Base-by-base conservation (phyloP, 1,140 invertebrate genomes). In the Megalopta genalis region DNA sequence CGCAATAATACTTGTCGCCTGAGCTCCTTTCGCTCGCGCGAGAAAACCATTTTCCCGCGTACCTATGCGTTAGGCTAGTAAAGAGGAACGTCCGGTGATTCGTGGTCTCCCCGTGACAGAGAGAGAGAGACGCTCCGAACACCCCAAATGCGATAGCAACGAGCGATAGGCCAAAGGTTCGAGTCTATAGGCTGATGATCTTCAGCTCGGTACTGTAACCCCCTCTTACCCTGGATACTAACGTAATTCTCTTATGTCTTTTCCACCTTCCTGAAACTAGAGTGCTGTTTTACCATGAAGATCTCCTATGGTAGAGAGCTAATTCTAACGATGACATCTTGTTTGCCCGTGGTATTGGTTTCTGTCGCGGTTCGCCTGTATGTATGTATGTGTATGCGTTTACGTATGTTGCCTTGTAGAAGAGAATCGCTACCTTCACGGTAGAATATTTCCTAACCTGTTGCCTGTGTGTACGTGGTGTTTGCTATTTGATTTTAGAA, bases 101-200 rank as follows among this genome's bases (percentile, higher is more conserved):
- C 57, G 18, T 72, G 62, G 64, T 66, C 82, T 82, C 57, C 67
- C 62, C 46, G 10, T 12, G 12, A 4, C 46, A 46, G 54, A 39
- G 83, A 16, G 60, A 25, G 23, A 63, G 72, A 63, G 60, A 68
- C 37, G 59, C 46, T 42, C 63, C 77, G 42, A 46, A 12, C 10
- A n/a, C 10, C 42, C 42, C 42, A 46, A 59, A 39, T n/a, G 39
- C n/a, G 57, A 54, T 57, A 57, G 54, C 21, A 39, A 54, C 57
- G 73, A 83, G 60, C 52, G 63, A 66, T 86, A 86, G 84, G 80
- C 85, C 84, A 70, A 82, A 80, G 57, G 25, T 85, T 78, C 78
- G 60, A 64, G 63, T 65, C 71, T 85, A 62, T 16, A 82, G 72
- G 52, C 64, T 62, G n/a, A 27, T 62, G n/a, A 27, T 16, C 63